A percentile compares a stretch with the other conserved stretches of the same genome.
These are phyloP conservation scores for Ibycter americanus DNA, from an alignment of 2,797 vertebrate genomes.

Conservation along the genomic window DNA sequence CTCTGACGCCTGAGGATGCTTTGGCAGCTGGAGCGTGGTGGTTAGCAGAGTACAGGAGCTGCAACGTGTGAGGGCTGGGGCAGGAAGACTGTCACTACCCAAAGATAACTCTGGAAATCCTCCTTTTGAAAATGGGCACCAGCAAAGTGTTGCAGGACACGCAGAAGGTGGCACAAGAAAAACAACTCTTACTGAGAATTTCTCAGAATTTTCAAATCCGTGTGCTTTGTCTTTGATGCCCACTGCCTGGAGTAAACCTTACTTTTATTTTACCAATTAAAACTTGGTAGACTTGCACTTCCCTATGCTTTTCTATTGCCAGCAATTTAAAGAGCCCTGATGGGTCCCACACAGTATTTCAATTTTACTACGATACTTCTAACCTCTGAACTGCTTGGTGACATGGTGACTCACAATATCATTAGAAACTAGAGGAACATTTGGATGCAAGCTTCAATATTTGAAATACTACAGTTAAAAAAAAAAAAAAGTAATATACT, in stretches of 20 bases:
- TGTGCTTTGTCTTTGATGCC: background rate
- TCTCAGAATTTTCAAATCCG: background rate
- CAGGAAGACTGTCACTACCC: background rate
- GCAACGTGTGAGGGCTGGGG: accelerated
- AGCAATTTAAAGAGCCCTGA: background rate
- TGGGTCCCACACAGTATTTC: background rate
- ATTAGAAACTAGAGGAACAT: background rate
- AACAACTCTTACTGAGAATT: background rate
- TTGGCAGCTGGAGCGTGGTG: accelerated
- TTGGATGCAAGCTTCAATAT: background rate
- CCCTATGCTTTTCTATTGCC: background rate
- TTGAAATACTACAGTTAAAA: background rate
- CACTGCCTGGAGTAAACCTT: background rate
- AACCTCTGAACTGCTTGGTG: background rate
- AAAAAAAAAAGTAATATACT: background rate
- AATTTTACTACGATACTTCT: background rate
- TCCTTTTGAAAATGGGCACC: background rate
- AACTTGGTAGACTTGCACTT: background rate
- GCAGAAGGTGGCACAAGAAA: background rate
- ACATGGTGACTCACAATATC: background rate
- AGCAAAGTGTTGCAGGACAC: background rate
- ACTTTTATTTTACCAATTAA: background rate
- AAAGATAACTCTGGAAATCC: background rate
- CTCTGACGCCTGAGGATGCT: background rate
- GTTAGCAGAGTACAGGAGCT: background rate